Conservation (phyloP, 2,797 vertebrate species). For the Carcharodon carcharias region DNA sequence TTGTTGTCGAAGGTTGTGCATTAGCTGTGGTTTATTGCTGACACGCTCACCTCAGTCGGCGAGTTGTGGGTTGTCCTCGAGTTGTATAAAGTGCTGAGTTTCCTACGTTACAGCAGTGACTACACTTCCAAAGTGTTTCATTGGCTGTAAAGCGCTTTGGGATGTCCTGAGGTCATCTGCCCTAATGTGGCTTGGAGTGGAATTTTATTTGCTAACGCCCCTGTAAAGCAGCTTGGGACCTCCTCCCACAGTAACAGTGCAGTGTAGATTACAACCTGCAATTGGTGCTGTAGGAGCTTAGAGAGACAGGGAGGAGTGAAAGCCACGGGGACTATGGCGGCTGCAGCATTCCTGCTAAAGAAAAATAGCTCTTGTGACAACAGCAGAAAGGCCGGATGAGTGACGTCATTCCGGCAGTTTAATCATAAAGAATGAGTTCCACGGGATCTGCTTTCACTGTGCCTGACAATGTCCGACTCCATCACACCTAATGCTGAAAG, state of each 20-base stretch:
- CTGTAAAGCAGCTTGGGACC: no score
- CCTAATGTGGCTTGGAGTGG: no score
- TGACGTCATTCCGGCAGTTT: conserved; percentile 43
- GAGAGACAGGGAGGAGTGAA: conserved; percentile 38
- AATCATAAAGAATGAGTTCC: conserved; percentile 42
- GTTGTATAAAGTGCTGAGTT: neutral
- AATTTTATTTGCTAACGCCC: no score
- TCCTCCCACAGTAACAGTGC: no score
- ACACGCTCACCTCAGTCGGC: neutral
- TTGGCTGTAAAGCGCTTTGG: neutral
- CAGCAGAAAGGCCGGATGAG: conserved; percentile 21
- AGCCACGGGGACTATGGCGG: conserved; percentile 30
- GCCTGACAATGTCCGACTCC: conserved; percentile 48
- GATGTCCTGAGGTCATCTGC: neutral
- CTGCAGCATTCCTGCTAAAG: neutral
- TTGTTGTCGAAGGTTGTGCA: no score
- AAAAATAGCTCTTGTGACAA: conserved; percentile 39
- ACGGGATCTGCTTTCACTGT: conserved; percentile 49
- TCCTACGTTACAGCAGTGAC: neutral
- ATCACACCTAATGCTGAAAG: conserved; percentile 50
- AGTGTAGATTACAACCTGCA: neutral
- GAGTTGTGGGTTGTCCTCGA: no score
- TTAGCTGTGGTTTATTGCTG: neutral
- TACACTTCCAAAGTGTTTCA: neutral
- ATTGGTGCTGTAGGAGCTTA: fast-evolving